Conservation (phyloP, 2,797 vertebrate genomes). For the Argentina silus region DNA sequence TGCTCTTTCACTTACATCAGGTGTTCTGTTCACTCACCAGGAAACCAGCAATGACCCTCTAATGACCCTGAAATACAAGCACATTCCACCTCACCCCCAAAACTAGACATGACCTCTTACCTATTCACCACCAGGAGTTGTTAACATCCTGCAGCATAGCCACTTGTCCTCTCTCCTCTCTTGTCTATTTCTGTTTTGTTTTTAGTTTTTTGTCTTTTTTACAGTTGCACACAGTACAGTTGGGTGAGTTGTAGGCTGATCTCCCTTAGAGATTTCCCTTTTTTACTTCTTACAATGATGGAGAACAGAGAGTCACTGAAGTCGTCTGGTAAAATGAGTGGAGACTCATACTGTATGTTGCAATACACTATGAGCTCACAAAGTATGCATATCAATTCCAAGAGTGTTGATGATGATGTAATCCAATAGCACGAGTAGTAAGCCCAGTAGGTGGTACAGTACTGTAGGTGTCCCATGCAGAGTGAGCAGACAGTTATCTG, state of each 20-base stretch:
- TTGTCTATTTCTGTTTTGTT: neutral
- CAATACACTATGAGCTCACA: too few species aligned
- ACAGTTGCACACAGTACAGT: neutral
- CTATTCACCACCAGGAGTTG: slow-evolving; percentile 4
- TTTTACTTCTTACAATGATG: neutral
- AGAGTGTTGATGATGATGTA: neutral
- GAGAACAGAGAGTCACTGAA: neutral
- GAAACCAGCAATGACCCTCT: neutral
- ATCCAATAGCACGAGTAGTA: neutral
- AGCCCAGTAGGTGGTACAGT: neutral
- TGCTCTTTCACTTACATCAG: slow-evolving; percentile 2
- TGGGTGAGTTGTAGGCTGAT: neutral
- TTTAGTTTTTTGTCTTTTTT: neutral
- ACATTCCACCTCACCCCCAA: slow-evolving; percentile 48
- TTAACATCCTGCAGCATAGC: slow-evolving; percentile 4
- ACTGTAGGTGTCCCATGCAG: neutral
- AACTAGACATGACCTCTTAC: slow-evolving; percentile 31
- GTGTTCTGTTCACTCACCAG: slow-evolving; percentile 4
- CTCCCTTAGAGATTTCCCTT: neutral
- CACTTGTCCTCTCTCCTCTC: neutral
- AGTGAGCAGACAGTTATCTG: neutral
- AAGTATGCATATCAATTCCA: too few species aligned
- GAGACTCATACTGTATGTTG: neutral
- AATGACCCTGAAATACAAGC: neutral
- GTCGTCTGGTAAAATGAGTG: neutral